phyloP scores from a whole-genome alignment of 2,113 vertebrate species.

The Motacilla alba region DNA sequence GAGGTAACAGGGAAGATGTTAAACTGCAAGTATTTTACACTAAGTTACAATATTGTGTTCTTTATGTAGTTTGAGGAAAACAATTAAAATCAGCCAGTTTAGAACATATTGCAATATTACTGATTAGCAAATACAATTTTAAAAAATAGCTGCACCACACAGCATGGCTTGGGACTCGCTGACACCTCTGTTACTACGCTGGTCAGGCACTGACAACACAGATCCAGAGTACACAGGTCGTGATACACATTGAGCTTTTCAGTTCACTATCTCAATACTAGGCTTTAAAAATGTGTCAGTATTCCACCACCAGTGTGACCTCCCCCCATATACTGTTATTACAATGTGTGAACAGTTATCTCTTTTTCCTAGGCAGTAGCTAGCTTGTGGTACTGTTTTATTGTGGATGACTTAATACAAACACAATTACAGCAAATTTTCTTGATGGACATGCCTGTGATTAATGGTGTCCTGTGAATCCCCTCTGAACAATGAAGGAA shows the following conservation, averaged over 20 bases:
- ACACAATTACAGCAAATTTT: not conserved
- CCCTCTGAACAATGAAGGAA: not conserved
- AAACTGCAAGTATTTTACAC: not conserved
- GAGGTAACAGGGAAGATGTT: conserved; percentile 53
- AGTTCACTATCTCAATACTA: not conserved
- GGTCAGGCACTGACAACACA: not conserved
- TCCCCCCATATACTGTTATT: not conserved
- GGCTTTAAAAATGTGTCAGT: not conserved
- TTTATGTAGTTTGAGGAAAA: not conserved
- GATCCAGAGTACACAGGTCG: not conserved
- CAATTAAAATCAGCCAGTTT: not conserved
- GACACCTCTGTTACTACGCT: not conserved
- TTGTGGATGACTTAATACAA: not conserved
- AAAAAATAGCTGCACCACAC: not conserved
- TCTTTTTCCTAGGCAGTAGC: not conserved
- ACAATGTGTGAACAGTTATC: not conserved
- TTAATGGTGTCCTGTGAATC: not conserved
- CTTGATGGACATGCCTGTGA: not conserved
- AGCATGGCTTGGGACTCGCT: rapidly evolving
- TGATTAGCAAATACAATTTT: not conserved
- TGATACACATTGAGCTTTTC: not conserved
- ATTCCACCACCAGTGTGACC: not conserved
- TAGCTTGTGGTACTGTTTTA: not conserved
- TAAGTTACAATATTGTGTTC: not conserved
- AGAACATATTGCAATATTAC: not conserved